Conservation (phyloP, 1,140 invertebrate species). For the Goniozus legneri region DNA sequence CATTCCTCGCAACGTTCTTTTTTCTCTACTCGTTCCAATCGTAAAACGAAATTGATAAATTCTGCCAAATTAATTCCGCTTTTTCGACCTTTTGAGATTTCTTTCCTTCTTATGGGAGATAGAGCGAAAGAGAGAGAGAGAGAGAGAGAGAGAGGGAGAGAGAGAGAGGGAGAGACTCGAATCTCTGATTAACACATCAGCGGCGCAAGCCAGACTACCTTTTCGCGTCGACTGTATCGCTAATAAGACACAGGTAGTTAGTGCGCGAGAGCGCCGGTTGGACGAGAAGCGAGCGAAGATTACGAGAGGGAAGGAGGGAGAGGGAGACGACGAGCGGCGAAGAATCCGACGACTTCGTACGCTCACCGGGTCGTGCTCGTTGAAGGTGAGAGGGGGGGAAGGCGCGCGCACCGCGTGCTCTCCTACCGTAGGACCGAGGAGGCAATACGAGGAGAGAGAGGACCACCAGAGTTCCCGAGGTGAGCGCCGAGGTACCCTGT, state of each 20-base stretch:
- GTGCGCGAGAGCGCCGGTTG: conserved; percentile 29
- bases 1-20: too few relatives aligned
- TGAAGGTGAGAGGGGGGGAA: conserved; percentile 4
- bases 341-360: too few relatives aligned
- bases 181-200: conserved; percentile 47
- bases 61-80: too few relatives aligned
- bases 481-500: conserved; percentile 53
- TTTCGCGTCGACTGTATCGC: conserved; percentile 52
- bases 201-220: conserved; percentile 38
- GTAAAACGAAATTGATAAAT: too few relatives aligned
- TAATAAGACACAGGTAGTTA: conserved; percentile 52
- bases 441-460: conserved; percentile 26
- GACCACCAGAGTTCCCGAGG: conserved; percentile 55
- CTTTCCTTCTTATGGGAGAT: too few relatives aligned
- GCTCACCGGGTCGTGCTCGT: too few relatives aligned
- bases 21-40: too few relatives aligned
- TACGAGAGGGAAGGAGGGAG: not conserved
- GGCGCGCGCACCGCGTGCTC: too few relatives aligned
- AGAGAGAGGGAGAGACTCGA: conserved; percentile 9
- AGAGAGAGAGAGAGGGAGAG: conserved; percentile 11
- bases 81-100: too few relatives aligned
- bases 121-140: conserved; percentile 10
- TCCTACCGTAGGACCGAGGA: too few relatives aligned
- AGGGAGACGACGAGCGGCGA: not conserved
- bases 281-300: not conserved